Evolutionary conservation across 2,888 invertebrate species (phyloP).

Genomic region (Sabatieria punctata): DNA sequence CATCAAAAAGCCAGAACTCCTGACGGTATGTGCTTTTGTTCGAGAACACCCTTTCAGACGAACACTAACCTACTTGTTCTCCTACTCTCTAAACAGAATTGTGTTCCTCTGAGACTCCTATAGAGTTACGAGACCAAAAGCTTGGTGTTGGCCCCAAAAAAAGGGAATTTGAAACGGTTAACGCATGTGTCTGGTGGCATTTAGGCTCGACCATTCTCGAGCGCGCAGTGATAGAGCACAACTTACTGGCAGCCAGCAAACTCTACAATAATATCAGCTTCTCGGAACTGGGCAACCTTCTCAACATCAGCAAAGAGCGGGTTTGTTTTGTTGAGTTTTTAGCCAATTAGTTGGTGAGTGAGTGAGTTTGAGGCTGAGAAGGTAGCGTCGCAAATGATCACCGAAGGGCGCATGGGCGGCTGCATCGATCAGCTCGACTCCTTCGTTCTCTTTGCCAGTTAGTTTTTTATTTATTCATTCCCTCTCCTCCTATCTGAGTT

Average conservation of each 20-base stretch:
- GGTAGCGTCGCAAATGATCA: slow-evolving; percentile 97
- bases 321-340: slow-evolving; percentile 8
- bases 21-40: too few relatives aligned
- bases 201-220: slow-evolving; percentile 74
- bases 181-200: not conserved
- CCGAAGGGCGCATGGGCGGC: slow-evolving; percentile 90
- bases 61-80: too few relatives aligned
- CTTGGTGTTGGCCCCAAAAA: too few relatives aligned
- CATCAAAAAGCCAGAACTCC: slow-evolving; percentile 70
- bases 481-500: too few relatives aligned
- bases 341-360: not conserved
- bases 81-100: too few relatives aligned
- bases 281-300: slow-evolving; percentile 71
- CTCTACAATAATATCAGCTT: slow-evolving; percentile 96
- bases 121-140: too few relatives aligned
- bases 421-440: slow-evolving; percentile 95
- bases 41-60: too few relatives aligned
- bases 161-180: slow-evolving; percentile 13
- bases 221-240: slow-evolving; percentile 93
- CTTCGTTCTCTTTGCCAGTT: slow-evolving; percentile 87
- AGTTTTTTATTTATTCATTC: too few relatives aligned
- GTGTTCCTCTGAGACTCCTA: too few relatives aligned
- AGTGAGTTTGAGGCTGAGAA: slow-evolving; percentile 60
- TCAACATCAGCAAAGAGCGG: slow-evolving; percentile 61
- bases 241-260: slow-evolving; percentile 87